A percentile compares a stretch with the other conserved stretches of the same genome.
phyloP scores from a whole-genome alignment of 2,113 vertebrate species.

The Australoheros scitulus region DNA sequence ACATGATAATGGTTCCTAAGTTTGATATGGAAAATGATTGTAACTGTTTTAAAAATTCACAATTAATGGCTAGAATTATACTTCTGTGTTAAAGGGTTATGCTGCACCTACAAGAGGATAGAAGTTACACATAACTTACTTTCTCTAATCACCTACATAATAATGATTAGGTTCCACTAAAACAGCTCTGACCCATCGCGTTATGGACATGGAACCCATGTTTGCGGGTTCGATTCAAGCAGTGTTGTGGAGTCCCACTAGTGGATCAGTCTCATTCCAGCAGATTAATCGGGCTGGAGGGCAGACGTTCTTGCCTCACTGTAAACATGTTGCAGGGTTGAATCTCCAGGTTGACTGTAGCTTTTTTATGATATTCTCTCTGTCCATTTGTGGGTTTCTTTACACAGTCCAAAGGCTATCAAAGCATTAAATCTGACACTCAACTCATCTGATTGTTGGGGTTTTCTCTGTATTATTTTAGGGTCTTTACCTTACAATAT shows the following conservation, averaged over 20 bases:
- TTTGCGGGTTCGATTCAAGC: neutral
- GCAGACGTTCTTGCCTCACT: neutral
- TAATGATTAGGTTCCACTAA: neutral
- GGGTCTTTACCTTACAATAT: neutral
- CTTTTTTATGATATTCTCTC: neutral
- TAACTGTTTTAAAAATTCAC: neutral
- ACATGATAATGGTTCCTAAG: neutral
- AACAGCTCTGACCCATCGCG: neutral
- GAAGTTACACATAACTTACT: neutral
- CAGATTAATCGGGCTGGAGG: neutral
- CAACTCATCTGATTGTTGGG: too few species aligned
- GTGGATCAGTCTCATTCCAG: neutral
- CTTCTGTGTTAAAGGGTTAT: neutral
- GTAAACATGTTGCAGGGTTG: neutral
- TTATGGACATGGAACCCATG: neutral
- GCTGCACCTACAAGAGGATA: neutral
- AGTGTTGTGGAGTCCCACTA: rapidly evolving
- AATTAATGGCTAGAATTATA: neutral
- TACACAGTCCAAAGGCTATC: too few species aligned
- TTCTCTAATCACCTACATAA: neutral
- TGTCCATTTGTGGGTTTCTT: too few species aligned
- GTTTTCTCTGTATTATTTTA: neutral
- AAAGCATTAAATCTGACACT: too few species aligned
- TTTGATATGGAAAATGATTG: conserved; percentile 3
- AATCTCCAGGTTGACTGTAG: neutral